phyloP scores from a whole-genome alignment of 2,797 vertebrate species.

The Acipenser transmontanus region DNA sequence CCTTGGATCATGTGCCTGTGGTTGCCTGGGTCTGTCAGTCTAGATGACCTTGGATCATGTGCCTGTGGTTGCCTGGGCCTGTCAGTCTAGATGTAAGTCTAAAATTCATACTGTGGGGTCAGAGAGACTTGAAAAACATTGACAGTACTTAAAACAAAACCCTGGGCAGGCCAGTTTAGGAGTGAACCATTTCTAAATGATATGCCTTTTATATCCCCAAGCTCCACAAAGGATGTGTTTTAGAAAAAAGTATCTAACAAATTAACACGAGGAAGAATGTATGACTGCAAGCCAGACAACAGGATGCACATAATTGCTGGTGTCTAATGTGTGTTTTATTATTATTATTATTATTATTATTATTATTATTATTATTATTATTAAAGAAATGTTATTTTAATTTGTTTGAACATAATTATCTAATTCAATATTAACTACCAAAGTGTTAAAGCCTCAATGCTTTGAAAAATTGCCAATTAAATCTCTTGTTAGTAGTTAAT shows the following conservation, averaged over 20 bases:
- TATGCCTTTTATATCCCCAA: neutral
- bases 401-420: too few relatives aligned
- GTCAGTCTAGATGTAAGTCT: conserved; percentile 51
- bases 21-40: too few relatives aligned
- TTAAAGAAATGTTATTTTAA: neutral
- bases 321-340: neutral
- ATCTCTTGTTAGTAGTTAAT: too few relatives aligned
- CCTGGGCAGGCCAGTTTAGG: conserved; percentile 6
- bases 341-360: neutral
- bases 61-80: conserved; percentile 44
- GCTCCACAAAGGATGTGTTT: neutral
- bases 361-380: neutral
- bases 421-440: too few relatives aligned
- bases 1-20: too few relatives aligned
- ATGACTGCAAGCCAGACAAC: too few relatives aligned
- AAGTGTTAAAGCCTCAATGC: too few relatives aligned
- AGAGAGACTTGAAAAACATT: conserved; percentile 43
- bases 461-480: too few relatives aligned
- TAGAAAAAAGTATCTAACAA: neutral
- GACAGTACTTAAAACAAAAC: conserved; percentile 22
- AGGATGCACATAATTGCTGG: too few relatives aligned
- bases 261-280: too few relatives aligned
- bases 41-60: conserved; percentile 65
- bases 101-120: conserved; percentile 68
- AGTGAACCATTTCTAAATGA: neutral